A percentile compares a stretch with the other conserved stretches of the same genome.
These are phyloP conservation scores for Mobula birostris DNA, from an alignment of 2,113 vertebrate species.

Conservation along the genomic window DNA sequence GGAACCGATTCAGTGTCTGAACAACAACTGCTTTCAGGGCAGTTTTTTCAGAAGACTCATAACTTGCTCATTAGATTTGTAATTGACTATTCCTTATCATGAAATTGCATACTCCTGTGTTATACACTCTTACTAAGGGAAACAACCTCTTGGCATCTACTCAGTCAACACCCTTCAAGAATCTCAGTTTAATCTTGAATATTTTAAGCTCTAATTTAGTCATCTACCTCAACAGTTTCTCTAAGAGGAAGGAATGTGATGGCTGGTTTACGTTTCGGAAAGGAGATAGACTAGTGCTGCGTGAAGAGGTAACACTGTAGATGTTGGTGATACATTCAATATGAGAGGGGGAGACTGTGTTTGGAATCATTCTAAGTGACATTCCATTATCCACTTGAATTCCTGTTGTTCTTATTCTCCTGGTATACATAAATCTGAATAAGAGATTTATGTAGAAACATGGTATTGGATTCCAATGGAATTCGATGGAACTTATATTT, in stretches of 20 bases:
- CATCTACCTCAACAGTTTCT: background rate
- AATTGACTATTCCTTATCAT: too few species aligned
- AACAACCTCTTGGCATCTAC: too few species aligned
- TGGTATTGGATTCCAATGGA: background rate
- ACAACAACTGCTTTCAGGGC: too few species aligned
- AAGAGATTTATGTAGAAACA: background rate
- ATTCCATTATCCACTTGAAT: background rate
- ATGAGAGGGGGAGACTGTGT: background rate
- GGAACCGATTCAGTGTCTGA: too few species aligned
- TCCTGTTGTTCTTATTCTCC: background rate
- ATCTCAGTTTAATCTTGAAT: too few species aligned
- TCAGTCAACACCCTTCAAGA: too few species aligned
- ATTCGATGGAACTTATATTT: background rate
- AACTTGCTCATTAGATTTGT: too few species aligned
- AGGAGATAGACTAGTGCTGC: background rate
- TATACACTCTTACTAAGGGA: too few species aligned
- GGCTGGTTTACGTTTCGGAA: background rate
- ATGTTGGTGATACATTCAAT: background rate
- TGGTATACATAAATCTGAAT: background rate
- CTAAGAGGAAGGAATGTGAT: background rate
- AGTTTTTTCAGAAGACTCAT: too few species aligned
- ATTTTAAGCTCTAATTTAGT: background rate
- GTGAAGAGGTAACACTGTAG: background rate
- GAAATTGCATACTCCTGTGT: too few species aligned
- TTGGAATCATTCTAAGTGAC: background rate